Conservation (phyloP, 2,888 invertebrate genomes). For the Camponotus fellah region DNA sequence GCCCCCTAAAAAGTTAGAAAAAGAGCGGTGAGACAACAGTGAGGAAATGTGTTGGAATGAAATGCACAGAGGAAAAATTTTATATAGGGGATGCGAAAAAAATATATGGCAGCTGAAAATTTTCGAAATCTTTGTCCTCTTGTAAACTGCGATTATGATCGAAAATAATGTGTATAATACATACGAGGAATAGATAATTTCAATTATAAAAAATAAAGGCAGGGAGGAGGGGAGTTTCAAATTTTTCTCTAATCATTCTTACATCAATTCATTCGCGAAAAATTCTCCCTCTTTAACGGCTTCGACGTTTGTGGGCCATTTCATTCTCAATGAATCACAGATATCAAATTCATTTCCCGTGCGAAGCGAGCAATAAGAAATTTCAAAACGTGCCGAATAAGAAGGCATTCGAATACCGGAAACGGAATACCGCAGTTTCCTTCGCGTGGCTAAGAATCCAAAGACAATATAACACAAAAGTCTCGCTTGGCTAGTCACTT, state of each 20-base stretch:
- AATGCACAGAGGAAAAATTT: conserved; percentile 1
- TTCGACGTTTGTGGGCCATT: conserved; percentile 33
- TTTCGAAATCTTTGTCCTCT: neutral
- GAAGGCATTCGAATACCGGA: conserved; percentile 14
- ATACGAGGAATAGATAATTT: neutral
- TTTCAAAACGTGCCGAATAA: conserved; percentile 14
- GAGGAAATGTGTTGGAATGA: neutral
- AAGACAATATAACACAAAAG: conserved; percentile 72
- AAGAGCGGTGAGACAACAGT: neutral
- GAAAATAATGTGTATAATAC: neutral
- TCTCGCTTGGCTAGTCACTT: conserved; percentile 74
- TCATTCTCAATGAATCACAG: neutral
- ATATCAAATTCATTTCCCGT: conserved; percentile 18
- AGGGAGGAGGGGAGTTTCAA: neutral
- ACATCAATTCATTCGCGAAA: neutral
- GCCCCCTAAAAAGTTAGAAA: conserved; percentile 30
- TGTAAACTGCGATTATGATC: neutral
- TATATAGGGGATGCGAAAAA: neutral
- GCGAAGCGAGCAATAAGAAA: neutral
- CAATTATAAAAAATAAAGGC: neutral
- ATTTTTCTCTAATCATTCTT: neutral
- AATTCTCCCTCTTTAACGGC: neutral
- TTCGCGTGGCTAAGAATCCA: conserved; percentile 40
- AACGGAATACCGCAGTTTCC: conserved; percentile 20
- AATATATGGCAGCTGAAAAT: neutral